phyloP scores from a whole-genome alignment of 2,797 vertebrate species.

The Melanotaenia nigrans region DNA sequence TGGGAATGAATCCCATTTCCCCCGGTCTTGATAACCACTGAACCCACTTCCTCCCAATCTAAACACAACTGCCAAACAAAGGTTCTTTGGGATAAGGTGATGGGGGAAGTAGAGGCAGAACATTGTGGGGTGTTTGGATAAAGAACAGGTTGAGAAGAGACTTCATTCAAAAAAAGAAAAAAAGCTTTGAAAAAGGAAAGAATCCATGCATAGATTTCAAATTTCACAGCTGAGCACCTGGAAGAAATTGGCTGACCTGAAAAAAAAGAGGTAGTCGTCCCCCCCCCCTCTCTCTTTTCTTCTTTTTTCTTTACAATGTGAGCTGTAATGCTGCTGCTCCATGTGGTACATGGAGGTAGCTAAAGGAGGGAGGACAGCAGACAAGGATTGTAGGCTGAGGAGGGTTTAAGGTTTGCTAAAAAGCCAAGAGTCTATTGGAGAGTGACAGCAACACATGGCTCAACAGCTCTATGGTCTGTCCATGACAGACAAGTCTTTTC shows the following conservation, averaged over 20 bases:
- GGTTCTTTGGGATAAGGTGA: constrained; percentile 45
- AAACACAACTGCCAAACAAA: constrained; percentile 73
- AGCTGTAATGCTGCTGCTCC: constrained; percentile 66
- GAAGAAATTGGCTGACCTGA: constrained; percentile 79
- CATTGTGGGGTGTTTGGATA: constrained; percentile 19
- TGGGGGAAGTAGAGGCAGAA: constrained; percentile 25
- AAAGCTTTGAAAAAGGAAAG: constrained; percentile 50
- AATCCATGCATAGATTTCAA: constrained; percentile 85
- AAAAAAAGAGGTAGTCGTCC: constrained; percentile 62
- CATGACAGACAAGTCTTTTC: constrained; percentile 71
- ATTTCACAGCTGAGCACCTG: constrained; percentile 86
- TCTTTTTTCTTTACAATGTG: constrained; percentile 65
- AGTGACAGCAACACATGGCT: constrained; percentile 77
- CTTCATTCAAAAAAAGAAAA: constrained; percentile 48
- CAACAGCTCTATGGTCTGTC: constrained; percentile 58
- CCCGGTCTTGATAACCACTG: constrained; percentile 72
- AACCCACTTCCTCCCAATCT: constrained; percentile 81
- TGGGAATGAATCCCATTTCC: constrained; percentile 84
- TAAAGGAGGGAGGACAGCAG: constrained; percentile 39
- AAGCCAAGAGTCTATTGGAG: constrained; percentile 60
- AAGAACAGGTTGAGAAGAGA: constrained; percentile 45
- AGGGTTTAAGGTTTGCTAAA: constrained; percentile 69
- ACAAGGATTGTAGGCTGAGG: constrained; percentile 43
- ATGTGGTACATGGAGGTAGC: constrained; percentile 40
- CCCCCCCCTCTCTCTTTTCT: constrained; percentile 4